phyloP scores from a whole-genome alignment of 2,888 invertebrate genomes.

The Hylaea fasciaria region DNA sequence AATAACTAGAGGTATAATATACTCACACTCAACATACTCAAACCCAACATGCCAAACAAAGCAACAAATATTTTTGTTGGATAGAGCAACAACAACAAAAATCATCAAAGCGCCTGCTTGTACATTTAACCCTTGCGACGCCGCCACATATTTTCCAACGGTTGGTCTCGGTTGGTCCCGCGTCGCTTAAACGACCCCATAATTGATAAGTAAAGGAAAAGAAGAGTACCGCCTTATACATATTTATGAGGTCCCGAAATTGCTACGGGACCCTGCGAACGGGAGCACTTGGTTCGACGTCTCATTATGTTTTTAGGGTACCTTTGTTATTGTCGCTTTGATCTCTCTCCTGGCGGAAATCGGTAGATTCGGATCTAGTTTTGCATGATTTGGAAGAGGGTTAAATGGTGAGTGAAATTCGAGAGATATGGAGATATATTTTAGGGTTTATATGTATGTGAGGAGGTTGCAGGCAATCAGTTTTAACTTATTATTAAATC shows the following conservation, averaged over 20 bases:
- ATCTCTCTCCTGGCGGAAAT: conserved; percentile 68
- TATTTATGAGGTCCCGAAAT: conserved; percentile 83
- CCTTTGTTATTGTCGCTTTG: conserved; percentile 81
- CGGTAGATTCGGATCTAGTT: conserved; percentile 69
- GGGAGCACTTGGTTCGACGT: conserved; percentile 78
- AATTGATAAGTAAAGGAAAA: conserved; percentile 86
- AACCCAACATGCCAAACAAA: conserved; percentile 34
- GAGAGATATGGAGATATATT: background rate
- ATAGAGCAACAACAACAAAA: conserved; percentile 49
- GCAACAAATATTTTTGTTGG: conserved; percentile 36
- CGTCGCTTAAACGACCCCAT: conserved; percentile 81
- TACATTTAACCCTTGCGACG: conserved; percentile 71
- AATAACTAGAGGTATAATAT: background rate
- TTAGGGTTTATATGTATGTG: too few relatives aligned
- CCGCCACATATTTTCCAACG: conserved; percentile 63
- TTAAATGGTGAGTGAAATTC: conserved; percentile 44
- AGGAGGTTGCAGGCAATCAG: too few relatives aligned
- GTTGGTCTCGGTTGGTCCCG: conserved; percentile 65
- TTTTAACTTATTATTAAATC: too few relatives aligned
- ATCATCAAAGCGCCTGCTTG: conserved; percentile 55
- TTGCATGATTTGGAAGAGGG: conserved; percentile 59
- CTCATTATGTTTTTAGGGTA: conserved; percentile 83
- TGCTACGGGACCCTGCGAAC: conserved; percentile 82
- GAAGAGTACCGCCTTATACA: conserved; percentile 81
- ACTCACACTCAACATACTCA: conserved; percentile 31